Conservation (phyloP, 2,888 invertebrate genomes). For the Troides helena region DNA sequence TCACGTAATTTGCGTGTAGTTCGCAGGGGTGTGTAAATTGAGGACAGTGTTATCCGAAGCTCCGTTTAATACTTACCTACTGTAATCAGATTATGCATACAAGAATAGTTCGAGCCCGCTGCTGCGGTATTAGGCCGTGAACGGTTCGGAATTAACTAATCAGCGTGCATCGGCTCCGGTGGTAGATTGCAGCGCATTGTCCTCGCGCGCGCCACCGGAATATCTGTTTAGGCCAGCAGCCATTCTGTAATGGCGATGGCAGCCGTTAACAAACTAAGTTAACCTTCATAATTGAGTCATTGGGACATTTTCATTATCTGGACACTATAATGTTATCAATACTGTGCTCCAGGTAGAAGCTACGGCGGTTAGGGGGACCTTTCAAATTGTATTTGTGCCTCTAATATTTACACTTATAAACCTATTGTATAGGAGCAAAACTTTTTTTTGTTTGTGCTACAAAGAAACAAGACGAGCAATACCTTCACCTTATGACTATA, state of each 20-base stretch:
- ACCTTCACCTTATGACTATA: no score
- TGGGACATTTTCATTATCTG: constrained; percentile 49
- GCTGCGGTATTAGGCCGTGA: constrained; percentile 68
- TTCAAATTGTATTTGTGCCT: neutral
- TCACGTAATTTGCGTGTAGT: constrained; percentile 41
- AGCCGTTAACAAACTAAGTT: constrained; percentile 64
- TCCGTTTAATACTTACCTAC: constrained; percentile 75
- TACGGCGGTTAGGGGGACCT: neutral
- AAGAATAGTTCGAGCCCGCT: constrained; percentile 70
- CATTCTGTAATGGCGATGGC: constrained; percentile 71
- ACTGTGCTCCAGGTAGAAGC: constrained; percentile 6
- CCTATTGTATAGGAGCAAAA: no score
- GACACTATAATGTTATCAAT: constrained; percentile 36
- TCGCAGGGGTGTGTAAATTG: constrained; percentile 56
- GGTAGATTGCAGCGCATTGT: constrained; percentile 77
- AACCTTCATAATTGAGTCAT: constrained; percentile 57
- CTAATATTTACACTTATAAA: neutral
- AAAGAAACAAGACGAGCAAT: no score
- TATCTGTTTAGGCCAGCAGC: constrained; percentile 79
- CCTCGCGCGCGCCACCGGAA: constrained; percentile 74
- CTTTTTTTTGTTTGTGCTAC: no score
- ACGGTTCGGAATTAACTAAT: constrained; percentile 76
- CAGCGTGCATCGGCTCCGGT: constrained; percentile 74
- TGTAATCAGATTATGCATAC: constrained; percentile 79
- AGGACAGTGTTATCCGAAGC: constrained; percentile 62